Evolutionary conservation across 2,888 invertebrate species (phyloP).

Genomic region (Nyleta sp.): DNA sequence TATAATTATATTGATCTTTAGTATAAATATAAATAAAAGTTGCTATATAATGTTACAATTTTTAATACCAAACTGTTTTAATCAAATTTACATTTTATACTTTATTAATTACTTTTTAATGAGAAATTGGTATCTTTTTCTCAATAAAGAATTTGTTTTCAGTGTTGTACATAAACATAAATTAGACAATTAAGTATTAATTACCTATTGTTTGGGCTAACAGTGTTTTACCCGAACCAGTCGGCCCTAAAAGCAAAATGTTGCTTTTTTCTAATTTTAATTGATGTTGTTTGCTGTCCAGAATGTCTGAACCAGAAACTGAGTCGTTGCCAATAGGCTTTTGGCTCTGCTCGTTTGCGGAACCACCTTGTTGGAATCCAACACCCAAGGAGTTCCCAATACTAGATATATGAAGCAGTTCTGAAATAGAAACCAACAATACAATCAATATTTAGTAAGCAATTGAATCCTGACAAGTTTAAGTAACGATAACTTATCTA

Average conservation of each 20-base stretch:
- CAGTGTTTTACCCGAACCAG: conserved; percentile 98
- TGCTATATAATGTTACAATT: too few relatives aligned
- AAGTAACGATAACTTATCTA: too few relatives aligned
- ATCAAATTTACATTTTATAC: too few relatives aligned
- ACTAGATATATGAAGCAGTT: conserved; percentile 93
- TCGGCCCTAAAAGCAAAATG: conserved; percentile 97
- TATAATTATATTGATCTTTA: too few relatives aligned
- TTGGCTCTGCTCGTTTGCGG: conserved; percentile 72
- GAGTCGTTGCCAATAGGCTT: conserved; percentile 71
- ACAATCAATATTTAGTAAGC: neutral
- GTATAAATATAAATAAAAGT: too few relatives aligned
- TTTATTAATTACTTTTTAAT: too few relatives aligned
- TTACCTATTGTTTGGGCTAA: conserved; percentile 94
- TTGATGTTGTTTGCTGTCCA: conserved; percentile 92
- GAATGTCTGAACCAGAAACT: conserved; percentile 88
- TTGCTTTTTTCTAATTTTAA: conserved; percentile 97
- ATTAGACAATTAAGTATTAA: neutral
- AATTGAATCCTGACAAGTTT: too few relatives aligned
- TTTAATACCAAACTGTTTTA: too few relatives aligned
- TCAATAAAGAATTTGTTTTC: too few relatives aligned
- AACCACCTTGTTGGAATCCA: conserved; percentile 82
- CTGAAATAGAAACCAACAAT: conserved; percentile 82
- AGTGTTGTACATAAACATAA: neutral
- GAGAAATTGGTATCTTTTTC: too few relatives aligned
- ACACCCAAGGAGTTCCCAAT: conserved; percentile 87